A percentile compares a stretch with the other conserved stretches of the same genome.
Evolutionary conservation across 1,140 invertebrate genomes (phyloP).

Genomic region (Pogonus chalceus): DNA sequence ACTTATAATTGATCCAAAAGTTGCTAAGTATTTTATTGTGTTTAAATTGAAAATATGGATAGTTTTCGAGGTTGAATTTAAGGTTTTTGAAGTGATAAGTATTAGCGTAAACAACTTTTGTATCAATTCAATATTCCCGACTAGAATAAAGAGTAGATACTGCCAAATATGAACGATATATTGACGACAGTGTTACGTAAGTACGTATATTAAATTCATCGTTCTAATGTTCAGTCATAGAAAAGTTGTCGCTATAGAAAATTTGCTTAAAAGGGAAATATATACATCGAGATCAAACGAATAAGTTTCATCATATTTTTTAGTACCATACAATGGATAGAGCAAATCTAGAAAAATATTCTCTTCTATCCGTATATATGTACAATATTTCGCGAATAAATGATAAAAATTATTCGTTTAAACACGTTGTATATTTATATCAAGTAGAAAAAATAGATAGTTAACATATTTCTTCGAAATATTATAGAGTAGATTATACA

Average conservation of each 20-base stretch:
- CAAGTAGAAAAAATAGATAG: not conserved
- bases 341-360: not conserved
- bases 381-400: not conserved
- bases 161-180: not conserved
- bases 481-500: not conserved
- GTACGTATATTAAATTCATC: not conserved
- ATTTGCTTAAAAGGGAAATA: not conserved
- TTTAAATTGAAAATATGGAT: too few species aligned
- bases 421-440: not conserved
- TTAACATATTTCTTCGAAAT: not conserved
- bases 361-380: not conserved
- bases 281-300: not conserved
- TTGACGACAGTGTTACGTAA: not conserved
- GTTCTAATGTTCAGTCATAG: not conserved
- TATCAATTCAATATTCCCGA: too few species aligned
- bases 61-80: too few species aligned
- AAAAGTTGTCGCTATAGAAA: conserved; percentile 2
- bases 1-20: not conserved
- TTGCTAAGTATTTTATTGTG: not conserved
- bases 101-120: too few species aligned
- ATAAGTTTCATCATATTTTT: not conserved
- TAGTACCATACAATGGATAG: not conserved
- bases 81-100: too few species aligned
- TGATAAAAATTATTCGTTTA: not conserved
- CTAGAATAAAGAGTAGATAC: not conserved